These are phyloP conservation scores for Colossoma macropomum DNA, from an alignment of 2,113 vertebrate genomes.

Conservation along the genomic window DNA sequence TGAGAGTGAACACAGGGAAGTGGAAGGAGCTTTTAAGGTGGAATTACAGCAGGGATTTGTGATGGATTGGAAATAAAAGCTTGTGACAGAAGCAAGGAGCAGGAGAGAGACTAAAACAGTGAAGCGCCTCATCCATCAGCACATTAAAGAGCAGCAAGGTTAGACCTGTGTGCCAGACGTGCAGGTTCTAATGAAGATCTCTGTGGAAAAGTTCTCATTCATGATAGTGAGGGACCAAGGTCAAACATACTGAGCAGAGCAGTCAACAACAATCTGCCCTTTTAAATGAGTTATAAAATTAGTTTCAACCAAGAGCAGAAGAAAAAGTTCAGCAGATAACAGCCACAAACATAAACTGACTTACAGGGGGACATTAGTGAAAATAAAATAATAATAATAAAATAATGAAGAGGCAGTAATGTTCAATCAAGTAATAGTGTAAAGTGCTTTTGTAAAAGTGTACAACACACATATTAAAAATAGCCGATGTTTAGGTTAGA, in stretches of 20 bases:
- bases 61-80: constrained; percentile 41
- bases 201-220: neutral
- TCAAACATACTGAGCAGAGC: neutral
- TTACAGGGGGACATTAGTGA: too few relatives aligned
- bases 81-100: constrained; percentile 11
- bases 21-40: neutral
- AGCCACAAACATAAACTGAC: too few relatives aligned
- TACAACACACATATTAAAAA: too few relatives aligned
- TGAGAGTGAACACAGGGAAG: neutral
- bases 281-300: neutral
- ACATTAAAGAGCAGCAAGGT: neutral
- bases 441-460: too few relatives aligned
- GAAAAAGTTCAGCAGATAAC: too few relatives aligned
- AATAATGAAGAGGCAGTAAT: too few relatives aligned
- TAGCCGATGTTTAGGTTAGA: too few relatives aligned
- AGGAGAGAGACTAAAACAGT: neutral
- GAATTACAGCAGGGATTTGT: constrained; percentile 11
- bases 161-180: neutral
- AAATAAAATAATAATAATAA: too few relatives aligned
- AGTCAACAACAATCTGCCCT: neutral
- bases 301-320: neutral
- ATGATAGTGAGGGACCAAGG: neutral
- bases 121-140: constrained; percentile 18
- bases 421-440: too few relatives aligned
- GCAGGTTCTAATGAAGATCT: neutral